Evolutionary conservation across 2,888 invertebrate genomes (phyloP), one percentile per base, ranked within the genome.

Genomic region (Ophion ventricosus): DNA sequence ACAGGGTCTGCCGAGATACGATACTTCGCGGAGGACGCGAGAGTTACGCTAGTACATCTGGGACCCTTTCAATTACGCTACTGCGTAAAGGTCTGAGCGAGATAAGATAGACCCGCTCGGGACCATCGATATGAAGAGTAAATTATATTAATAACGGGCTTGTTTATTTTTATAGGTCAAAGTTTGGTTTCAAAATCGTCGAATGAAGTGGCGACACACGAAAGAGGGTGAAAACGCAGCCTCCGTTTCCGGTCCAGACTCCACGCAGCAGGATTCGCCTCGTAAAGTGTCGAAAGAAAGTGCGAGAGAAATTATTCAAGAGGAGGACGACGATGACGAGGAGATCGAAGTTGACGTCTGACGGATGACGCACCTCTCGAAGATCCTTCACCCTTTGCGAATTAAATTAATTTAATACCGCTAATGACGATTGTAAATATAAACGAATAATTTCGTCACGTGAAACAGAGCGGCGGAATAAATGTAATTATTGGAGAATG

Each of bases 151-250:
- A n/a, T 11, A n/a, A n/a, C 25, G 1, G 8, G 26, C 7, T 35
- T 35, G 14, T 23, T 43, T 23, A 0, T 67, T 64, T 49, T 26
- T 61, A 20, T 17, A 97, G 97, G 98, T 98, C 1, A 98, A 98
- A 94, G 98, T 98, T 2, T 98, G 98, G 98, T 98, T 98, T 92
- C 98, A 98, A 94, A 98, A 98, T 90, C 95, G 97, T 0, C 95
- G 97, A 80, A 97, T 97, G 97, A 97, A 97, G 92, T 97, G 97
- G 97, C 95, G 97, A 0, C 97, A 97, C 90, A 96, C 96, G 43
- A 96, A 96, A 87, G 96, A 96, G 89, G 95, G 95, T 43, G 91
- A 91, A 25, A 88, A 63, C 35, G 40, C 80, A 14, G 59, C 84
- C 1, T 54, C 87, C 1, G 63, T 86, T 49, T 3, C 49, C 8